Evolutionary conservation across 2,888 invertebrate species (phyloP), one percentile per base, ranked within the genome.

Genomic region (Smittia sp.): DNA sequence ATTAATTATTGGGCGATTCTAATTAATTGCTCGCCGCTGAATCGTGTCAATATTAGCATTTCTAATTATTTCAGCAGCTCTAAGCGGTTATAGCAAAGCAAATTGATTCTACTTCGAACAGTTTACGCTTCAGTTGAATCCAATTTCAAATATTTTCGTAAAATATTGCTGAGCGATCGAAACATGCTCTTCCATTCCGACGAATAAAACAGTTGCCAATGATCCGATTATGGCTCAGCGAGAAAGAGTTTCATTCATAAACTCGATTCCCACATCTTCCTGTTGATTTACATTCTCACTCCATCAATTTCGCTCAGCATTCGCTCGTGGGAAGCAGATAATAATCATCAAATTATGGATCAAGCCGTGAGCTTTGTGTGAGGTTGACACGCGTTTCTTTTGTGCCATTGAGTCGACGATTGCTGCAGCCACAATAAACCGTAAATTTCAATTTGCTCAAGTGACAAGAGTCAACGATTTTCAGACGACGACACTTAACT

Each of bases 361-460:
- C 58, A 22, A 58, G n/a, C 22, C 6, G 52, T 4, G 18, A 22
- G 22, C 58, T 58, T 18, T 58, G 58, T 58, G 58, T 58, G 58
- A 58, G 58, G 58, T 63, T 63, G 63, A 27, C 63, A 63, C 63
- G 63, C 63, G 63, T 25, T 63, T 63, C 27, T 63, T 63, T 25
- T 63, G 22, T 58, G 6, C n/a, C 58, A 58, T 22, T 22, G 58
- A 58, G 58, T 9, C 27, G 20, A 63, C 20, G 27, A 24, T 27
- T 27, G 63, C 63, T 27, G n/a, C 63, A 63, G 58, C 58, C 58
- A 63, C 63, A 63, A 63, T 27, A 63, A 63, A 63, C 27, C 63
- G 63, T 63, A 63, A 63, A 63, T 63, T 63, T 63, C 63, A 63
- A 63, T 63, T 63, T 63, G 22, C 63, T 63, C 1, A 63, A 27